phyloP scores from a whole-genome alignment of 2,113 vertebrate species.

The Micronisus gabar region DNA sequence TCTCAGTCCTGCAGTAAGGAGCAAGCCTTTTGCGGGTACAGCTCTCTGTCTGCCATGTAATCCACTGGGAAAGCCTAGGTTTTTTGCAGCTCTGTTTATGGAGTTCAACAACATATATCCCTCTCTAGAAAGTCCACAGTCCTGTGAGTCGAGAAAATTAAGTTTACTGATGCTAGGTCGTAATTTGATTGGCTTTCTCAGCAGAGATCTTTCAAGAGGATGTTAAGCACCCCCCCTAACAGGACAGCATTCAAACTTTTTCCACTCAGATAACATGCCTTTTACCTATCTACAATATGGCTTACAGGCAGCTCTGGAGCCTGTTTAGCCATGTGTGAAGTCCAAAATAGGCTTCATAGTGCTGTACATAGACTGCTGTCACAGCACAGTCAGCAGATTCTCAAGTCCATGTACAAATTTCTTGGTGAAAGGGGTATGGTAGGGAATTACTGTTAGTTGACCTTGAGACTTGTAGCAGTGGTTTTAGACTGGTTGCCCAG shows the following conservation, averaged over 20 bases:
- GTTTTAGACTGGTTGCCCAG: neutral
- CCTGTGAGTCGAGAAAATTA: neutral
- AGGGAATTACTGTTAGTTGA: neutral
- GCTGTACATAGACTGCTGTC: neutral
- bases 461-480: neutral
- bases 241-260: neutral
- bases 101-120: neutral
- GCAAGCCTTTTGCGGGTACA: neutral
- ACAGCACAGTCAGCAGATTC: neutral
- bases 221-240: neutral
- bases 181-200: neutral
- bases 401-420: rapidly evolving
- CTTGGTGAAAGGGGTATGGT: neutral
- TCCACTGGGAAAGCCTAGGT: neutral
- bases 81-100: neutral
- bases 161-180: neutral
- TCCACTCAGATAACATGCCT: neutral
- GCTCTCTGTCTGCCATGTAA: neutral
- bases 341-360: neutral
- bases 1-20: neutral
- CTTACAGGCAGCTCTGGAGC: neutral
- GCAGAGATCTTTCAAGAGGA: neutral
- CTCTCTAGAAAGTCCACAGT: neutral
- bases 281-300: rapidly evolving
- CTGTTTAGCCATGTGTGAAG: neutral